Percentiles rank a stretch among this genome's conserved stretches.
Conservation (phyloP, 2,113 vertebrate species). For the Neogobius melanostomus region DNA sequence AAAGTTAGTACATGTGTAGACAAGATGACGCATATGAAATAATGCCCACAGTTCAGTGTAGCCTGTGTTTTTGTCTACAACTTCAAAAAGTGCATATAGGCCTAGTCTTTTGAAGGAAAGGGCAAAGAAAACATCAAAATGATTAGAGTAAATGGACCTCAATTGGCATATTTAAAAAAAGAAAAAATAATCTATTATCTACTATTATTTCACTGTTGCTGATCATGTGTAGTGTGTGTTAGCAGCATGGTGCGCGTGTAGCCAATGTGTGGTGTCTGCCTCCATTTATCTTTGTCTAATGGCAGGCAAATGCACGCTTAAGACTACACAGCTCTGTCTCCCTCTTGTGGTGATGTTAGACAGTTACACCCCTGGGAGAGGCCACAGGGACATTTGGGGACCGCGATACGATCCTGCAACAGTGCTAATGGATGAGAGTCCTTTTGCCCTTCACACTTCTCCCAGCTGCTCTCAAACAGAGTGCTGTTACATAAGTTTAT, state of each 20-base stretch:
- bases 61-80: too few relatives aligned
- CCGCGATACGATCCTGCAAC: background rate
- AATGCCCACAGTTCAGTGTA: too few relatives aligned
- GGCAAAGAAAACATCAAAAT: too few relatives aligned
- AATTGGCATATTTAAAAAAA: background rate
- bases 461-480: constrained; percentile 2
- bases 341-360: constrained; percentile 16
- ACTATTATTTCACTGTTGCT: background rate
- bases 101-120: background rate
- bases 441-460: constrained; percentile 12
- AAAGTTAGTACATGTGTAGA: too few relatives aligned
- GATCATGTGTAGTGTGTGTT: too few relatives aligned
- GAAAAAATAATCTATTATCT: background rate
- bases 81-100: background rate
- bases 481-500: background rate
- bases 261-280: too few relatives aligned
- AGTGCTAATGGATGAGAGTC: background rate
- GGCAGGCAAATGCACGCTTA: too few relatives aligned
- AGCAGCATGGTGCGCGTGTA: too few relatives aligned
- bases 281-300: too few relatives aligned
- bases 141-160: background rate
- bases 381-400: background rate
- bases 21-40: too few relatives aligned
- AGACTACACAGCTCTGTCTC: constrained; percentile 26
- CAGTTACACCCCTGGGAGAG: constrained; percentile 5